Evolutionary conservation across 2,797 vertebrate genomes (phyloP).

Genomic region (Podarcis lilfordi): DNA sequence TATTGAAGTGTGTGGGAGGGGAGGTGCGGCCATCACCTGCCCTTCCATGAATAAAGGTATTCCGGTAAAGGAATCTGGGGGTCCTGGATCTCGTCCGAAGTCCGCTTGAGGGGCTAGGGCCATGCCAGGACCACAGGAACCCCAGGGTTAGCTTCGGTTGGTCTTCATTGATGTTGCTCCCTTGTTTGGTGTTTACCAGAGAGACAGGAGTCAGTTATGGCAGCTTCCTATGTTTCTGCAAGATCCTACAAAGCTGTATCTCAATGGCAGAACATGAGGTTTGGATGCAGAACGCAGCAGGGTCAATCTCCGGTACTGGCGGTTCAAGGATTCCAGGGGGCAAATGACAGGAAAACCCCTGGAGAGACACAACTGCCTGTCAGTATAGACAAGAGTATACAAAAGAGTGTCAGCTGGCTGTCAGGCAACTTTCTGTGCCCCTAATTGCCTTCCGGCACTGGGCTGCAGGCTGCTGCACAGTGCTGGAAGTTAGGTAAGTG

Average conservation of each 20-base stretch:
- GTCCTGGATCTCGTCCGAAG: too few species aligned
- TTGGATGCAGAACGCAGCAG: background rate
- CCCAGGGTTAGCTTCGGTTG: too few species aligned
- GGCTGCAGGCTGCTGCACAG: background rate
- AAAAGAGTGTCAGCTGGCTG: background rate
- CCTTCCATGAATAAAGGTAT: too few species aligned
- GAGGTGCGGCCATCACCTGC: too few species aligned
- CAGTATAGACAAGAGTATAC: background rate
- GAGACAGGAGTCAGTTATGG: too few species aligned
- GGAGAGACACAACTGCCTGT: background rate
- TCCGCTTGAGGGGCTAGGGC: too few species aligned
- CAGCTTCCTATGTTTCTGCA: too few species aligned
- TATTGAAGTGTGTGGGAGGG: too few species aligned
- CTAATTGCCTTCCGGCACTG: background rate
- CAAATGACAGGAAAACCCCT: background rate
- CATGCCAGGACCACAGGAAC: too few species aligned
- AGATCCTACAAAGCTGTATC: background rate
- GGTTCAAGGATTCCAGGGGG: background rate
- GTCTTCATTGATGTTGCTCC: too few species aligned
- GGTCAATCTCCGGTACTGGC: background rate
- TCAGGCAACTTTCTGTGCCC: background rate
- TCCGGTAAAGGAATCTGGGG: too few species aligned
- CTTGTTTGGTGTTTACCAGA: too few species aligned
- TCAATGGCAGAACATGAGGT: background rate
- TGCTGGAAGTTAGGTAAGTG: background rate